Evolutionary conservation across 2,888 invertebrate species (phyloP), one percentile per base, ranked within the genome.

Genomic region (Trichogramma dendrolimi): DNA sequence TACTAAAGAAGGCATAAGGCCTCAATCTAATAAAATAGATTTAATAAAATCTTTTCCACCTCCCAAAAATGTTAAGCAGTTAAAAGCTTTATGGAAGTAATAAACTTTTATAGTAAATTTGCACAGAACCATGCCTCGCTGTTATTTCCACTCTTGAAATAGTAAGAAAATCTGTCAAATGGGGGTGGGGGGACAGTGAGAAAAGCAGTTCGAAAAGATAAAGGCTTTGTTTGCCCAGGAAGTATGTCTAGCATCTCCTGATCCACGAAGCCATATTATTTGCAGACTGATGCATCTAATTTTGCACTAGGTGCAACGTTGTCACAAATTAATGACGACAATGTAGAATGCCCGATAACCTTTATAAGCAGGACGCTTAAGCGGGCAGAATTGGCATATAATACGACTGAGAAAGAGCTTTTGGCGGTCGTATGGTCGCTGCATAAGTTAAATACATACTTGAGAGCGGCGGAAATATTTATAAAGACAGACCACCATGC

Each of bases 281-380:
- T 69, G 4, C 66, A 67, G 3, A 64, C 68, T 0, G 70, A 69
- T 38, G 49, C 68, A 58, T 58, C 65, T 8, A 63, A 70, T 55
- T 4, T 42, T 40, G 48, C 57, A 53, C 5, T 70, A 10, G 58
- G 62, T 53, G 42, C 58, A 0, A 47, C 62, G 3, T 40, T 67
- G 2, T 63, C 40, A 4, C 64, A 67, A 54, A 52, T 42, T 10
- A 50, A 58, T 40, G 43, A 58, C 0, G 10, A 61, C 0, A 55
- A 27, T 0, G 59, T 57, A 44, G 43, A 65, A 5, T 44, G 55
- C 10, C 65, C 70, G 0, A 64, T 71, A 4, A 64, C 66, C 0
- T 73, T 71, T 55, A 67, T 64, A 5, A 72, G 72, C 51, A 60
- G 68, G n/a, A 63, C 66, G 0, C 7, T 67, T 8, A 63, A 63